Base-by-base conservation (phyloP, 2,113 vertebrate genomes). In the Notechis scutatus region DNA sequence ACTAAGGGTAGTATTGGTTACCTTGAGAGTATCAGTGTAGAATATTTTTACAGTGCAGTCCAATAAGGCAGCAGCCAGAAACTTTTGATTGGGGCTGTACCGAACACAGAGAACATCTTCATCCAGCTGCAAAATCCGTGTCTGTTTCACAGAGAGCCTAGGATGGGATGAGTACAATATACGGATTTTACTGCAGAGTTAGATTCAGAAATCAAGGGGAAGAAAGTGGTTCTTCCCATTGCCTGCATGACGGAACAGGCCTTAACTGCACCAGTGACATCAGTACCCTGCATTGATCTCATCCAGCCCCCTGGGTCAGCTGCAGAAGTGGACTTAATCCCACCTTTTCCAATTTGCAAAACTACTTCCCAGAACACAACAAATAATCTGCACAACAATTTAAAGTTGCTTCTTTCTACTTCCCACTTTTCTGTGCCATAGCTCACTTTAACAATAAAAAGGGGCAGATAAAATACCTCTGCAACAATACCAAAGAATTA, bases 41-140 rank as follows among this genome's bases (percentile, higher is more conserved):
- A 99, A 99, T 95, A 99, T 64, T 95, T 99, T 99, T 94, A 99
- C 98, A 0, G 99, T 99, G 95, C 98, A 99, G 96, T 99, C 99
- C 18, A 99, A 95, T 90, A 99, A 94, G 56, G 99, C 99, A 45
- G 98, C 98, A 1, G 99, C 99, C 95, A 99, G 92, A 92, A 99
- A 97, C 12, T 98, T 98, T 92, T 99, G 98, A 93, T 98, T 97
- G 23, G 99, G 99, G 94, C 98, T 99, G 93, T 98, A 98, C 89
- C 98, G 97, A 92, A 99, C 99, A 92, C 98, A 99, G 64, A 99
- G 96, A 15, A 99, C 98, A 0, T 99, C 99, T 91, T 99, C 99
- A 90, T 99, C 99, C 95, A 99, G 94, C 95, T 99, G 98, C 92
- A 99, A 97, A 3, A 98, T 92, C 0, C 99, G 98, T 0, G 97